Evolutionary conservation across 1,140 invertebrate species (phyloP).

Genomic region (Drosophila ogumai): DNA sequence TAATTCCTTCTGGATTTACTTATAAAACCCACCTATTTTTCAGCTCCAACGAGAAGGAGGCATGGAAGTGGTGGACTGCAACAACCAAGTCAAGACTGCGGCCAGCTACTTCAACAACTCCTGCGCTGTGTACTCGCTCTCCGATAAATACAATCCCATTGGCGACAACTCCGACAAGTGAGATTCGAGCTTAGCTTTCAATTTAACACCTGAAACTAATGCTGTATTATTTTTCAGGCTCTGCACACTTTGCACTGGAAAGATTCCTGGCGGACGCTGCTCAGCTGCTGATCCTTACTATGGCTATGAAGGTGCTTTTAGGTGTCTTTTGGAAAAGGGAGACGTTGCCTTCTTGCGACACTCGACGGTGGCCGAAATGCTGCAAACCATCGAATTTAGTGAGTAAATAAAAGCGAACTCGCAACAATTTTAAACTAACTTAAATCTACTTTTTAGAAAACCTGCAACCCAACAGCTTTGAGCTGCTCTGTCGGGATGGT

Average conservation of each 20-base stretch:
- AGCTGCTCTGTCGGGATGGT: conserved; percentile 95
- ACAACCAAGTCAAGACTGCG: conserved; percentile 97
- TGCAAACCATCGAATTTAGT: conserved; percentile 87
- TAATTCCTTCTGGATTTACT: too few species aligned
- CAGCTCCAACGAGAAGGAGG: conserved; percentile 92
- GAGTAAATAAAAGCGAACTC: conserved; percentile 49
- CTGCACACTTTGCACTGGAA: conserved; percentile 94
- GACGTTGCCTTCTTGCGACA: conserved; percentile 97
- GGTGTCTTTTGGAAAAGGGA: conserved; percentile 93
- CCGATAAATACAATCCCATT: conserved; percentile 97
- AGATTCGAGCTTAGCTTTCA: not conserved
- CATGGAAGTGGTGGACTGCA: conserved; percentile 95
- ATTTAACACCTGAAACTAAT: not conserved
- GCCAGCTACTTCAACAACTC: conserved; percentile 95
- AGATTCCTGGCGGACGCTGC: conserved; percentile 91
- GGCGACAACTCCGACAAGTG: conserved; percentile 91
- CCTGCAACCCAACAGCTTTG: conserved; percentile 89
- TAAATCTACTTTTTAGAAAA: conserved; percentile 82
- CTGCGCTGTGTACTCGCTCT: conserved; percentile 96
- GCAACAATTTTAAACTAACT: not conserved
- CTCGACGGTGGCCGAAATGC: conserved; percentile 91
- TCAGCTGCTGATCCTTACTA: conserved; percentile 95
- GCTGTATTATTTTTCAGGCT: conserved; percentile 84
- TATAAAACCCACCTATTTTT: not conserved
- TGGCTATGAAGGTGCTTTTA: conserved; percentile 95